A percentile compares a stretch with the other conserved stretches of the same genome.
phyloP scores from a whole-genome alignment of 2,113 vertebrate genomes.

The Phalacrocorax brasilianus region DNA sequence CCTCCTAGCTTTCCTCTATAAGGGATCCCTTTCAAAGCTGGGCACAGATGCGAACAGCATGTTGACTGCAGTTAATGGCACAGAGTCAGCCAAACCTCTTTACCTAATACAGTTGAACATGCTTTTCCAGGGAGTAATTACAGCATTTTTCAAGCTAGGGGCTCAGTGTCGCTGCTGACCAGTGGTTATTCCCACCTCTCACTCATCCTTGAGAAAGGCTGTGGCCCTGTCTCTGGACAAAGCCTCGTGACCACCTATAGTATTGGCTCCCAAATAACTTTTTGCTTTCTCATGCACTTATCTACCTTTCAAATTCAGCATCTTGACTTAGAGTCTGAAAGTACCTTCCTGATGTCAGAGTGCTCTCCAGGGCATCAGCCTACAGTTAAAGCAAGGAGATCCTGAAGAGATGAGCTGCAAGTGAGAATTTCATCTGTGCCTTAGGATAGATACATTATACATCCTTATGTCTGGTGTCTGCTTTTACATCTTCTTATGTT shows the following conservation, averaged over 20 bases:
- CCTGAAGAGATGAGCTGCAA: neutral
- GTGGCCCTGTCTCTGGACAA: neutral
- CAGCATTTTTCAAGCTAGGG: neutral
- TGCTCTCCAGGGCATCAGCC: neutral
- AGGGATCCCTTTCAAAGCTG: neutral
- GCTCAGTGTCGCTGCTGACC: neutral
- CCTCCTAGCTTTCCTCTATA: neutral
- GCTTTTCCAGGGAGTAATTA: neutral
- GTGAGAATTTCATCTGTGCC: neutral
- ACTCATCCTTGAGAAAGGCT: neutral
- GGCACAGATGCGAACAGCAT: neutral
- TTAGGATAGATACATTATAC: neutral
- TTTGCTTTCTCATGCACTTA: neutral
- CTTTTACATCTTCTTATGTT: neutral
- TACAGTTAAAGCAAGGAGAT: neutral
- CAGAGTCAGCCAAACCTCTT: neutral
- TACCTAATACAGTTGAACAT: neutral
- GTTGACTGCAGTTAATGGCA: neutral
- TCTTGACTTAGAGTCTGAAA: neutral
- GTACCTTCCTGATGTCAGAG: neutral
- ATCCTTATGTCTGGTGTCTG: neutral
- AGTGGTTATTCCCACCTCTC: neutral
- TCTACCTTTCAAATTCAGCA: neutral
- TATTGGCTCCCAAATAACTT: neutral
- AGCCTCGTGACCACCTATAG: rapidly evolving